Percentiles rank a stretch among this genome's conserved stretches.
phyloP scores from a whole-genome alignment of 2,113 vertebrate species.

The Conger conger region DNA sequence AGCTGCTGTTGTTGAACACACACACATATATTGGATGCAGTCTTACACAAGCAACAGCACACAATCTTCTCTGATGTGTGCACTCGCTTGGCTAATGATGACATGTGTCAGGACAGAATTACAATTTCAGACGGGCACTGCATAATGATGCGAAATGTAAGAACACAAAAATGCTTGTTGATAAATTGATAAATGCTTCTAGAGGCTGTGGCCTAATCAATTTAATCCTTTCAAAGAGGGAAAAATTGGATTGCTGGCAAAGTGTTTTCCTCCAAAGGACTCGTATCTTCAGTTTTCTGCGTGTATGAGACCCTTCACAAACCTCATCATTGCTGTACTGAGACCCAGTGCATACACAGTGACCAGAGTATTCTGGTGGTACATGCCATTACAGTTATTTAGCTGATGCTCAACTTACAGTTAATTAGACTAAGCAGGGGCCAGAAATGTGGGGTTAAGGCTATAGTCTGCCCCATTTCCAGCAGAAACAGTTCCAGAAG shows the following conservation, averaged over 20 bases:
- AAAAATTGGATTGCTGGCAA: neutral
- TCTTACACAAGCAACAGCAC: neutral
- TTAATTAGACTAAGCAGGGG: too few species aligned
- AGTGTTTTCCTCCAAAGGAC: neutral
- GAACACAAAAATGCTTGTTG: neutral
- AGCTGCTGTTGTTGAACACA: neutral
- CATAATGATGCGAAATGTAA: neutral
- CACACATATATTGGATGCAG: neutral
- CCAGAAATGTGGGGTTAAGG: too few species aligned
- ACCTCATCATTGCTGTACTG: neutral
- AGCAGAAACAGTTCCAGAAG: too few species aligned
- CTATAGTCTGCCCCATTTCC: too few species aligned
- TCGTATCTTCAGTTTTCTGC: neutral
- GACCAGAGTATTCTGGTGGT: neutral
- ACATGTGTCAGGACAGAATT: neutral
- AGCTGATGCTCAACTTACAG: too few species aligned
- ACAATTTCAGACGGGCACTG: neutral
- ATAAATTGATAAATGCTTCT: neutral
- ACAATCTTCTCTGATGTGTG: neutral
- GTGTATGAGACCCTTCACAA: neutral
- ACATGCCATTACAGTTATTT: too few species aligned
- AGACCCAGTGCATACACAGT: neutral
- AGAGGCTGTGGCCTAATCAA: conserved; percentile 1
- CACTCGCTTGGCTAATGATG: neutral
- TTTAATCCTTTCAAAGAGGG: neutral